Percentiles rank a stretch among this genome's conserved stretches.
Evolutionary conservation across 2,113 vertebrate genomes (phyloP).

Genomic region (Sebastes schlegelii): DNA sequence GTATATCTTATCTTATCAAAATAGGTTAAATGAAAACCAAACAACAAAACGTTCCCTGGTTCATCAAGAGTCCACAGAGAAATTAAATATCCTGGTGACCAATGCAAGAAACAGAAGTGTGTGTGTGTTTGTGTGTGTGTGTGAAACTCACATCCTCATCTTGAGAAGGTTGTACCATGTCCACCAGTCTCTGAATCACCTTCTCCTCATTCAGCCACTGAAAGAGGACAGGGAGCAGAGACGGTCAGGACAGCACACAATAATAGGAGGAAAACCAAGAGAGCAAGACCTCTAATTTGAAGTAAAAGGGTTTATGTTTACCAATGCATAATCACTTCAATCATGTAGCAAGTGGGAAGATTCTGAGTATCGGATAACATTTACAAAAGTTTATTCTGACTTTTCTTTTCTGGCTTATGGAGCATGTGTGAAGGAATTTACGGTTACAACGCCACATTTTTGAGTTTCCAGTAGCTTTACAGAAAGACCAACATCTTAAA

Average conservation of each 20-base stretch:
- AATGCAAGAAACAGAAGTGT: background rate
- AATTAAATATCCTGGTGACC: background rate
- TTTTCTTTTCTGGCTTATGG: background rate
- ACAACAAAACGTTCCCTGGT: background rate
- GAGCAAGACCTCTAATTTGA: background rate
- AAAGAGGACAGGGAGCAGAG: background rate
- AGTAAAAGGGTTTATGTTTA: background rate
- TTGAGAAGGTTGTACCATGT: conserved; percentile 95
- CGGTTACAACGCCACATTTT: background rate
- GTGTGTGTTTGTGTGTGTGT: background rate
- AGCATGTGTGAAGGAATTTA: background rate
- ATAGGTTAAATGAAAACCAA: background rate
- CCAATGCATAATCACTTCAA: background rate
- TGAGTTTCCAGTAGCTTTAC: too few species aligned
- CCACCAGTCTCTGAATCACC: conserved; percentile 96
- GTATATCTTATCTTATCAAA: background rate
- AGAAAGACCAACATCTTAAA: too few species aligned
- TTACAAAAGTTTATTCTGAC: background rate
- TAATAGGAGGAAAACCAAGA: background rate
- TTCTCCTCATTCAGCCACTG: conserved; percentile 98
- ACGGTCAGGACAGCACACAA: background rate
- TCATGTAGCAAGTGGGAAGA: background rate
- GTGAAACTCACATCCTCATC: conserved; percentile 96
- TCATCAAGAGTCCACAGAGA: background rate
- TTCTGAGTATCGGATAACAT: background rate